phyloP scores from a whole-genome alignment of 2,797 vertebrate genomes.

The Dicrostonyx torquatus region DNA sequence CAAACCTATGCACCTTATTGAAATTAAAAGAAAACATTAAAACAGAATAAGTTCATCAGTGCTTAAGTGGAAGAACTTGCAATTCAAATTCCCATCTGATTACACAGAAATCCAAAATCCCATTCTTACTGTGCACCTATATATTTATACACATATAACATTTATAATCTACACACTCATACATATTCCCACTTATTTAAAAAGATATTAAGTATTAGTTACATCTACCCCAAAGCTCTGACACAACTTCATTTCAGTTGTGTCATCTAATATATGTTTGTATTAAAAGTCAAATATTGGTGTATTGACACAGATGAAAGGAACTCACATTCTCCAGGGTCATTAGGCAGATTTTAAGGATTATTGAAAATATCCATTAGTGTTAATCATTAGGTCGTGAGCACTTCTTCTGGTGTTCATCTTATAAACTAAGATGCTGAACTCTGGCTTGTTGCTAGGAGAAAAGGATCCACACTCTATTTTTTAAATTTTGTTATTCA shows the following conservation, averaged over 20 bases:
- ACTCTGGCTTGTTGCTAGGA: background rate
- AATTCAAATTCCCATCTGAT: background rate
- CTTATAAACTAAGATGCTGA: background rate
- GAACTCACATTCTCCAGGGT: background rate
- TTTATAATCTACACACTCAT: background rate
- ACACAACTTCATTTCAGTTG: background rate
- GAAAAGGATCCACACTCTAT: background rate
- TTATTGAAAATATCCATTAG: background rate
- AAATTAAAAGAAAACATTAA: background rate
- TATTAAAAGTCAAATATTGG: background rate
- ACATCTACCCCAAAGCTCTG: background rate
- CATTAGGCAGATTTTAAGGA: background rate
- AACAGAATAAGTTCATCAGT: background rate
- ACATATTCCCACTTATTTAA: background rate
- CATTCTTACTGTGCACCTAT: background rate
- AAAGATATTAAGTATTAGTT: background rate
- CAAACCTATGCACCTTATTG: background rate
- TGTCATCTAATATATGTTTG: background rate
- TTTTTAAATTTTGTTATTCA: no score
- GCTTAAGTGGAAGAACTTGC: background rate
- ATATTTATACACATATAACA: background rate
- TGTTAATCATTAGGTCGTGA: background rate
- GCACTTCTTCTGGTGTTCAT: background rate
- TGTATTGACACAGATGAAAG: background rate
- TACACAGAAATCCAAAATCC: background rate